Evolutionary conservation across 2,888 invertebrate species (phyloP), one percentile per base, ranked within the genome.

Genomic region (Andrena bucephala): DNA sequence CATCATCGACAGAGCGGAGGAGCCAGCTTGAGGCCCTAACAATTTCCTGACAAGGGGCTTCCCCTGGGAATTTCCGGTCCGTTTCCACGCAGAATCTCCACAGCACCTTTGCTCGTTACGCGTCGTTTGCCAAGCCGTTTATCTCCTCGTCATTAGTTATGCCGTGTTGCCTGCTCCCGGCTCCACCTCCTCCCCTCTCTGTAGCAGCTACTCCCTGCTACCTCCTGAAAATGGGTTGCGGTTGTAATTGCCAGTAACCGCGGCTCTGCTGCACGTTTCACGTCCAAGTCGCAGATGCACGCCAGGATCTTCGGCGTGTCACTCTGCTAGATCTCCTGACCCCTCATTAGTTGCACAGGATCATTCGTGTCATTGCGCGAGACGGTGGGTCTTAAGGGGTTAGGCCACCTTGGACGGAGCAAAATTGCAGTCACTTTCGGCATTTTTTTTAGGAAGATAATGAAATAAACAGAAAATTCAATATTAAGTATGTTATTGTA

Each of bases 91-190:
- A 68, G 83, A 90, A 88, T 85, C 83, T 87, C 84, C 79, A 59
- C 80, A 42, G 70, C 85, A 74, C 73, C 85, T 87, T 84, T 63
- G 66, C 81, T 71, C 85, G 91, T 89, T 89, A 85, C 88, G 85
- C 89, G 81, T 80, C 85, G 87, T 88, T 89, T 88, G 80, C 85
- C 74, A 60, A 82, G 78, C 87, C 84, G 89, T 90, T 90, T 90
- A 91, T 91, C 89, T 89, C 78, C 83, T 85, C 78, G 84, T 85
- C 87, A 85, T 89, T 89, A 89, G 85, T 89, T 89, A 89, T 88
- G 87, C 90, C 71, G 85, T 70, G 86, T 85, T 85, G 77, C 83
- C 76, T 68, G 77, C 59, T 50, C 60, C 50, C 65, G 27, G 50
- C 68, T 79, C 67, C 31, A 71, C 50, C 57, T 60, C 62, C 48